A percentile compares a stretch with the other conserved stretches of the same genome.
Conservation (phyloP, 2,888 invertebrate genomes). For the Boloria selene region DNA sequence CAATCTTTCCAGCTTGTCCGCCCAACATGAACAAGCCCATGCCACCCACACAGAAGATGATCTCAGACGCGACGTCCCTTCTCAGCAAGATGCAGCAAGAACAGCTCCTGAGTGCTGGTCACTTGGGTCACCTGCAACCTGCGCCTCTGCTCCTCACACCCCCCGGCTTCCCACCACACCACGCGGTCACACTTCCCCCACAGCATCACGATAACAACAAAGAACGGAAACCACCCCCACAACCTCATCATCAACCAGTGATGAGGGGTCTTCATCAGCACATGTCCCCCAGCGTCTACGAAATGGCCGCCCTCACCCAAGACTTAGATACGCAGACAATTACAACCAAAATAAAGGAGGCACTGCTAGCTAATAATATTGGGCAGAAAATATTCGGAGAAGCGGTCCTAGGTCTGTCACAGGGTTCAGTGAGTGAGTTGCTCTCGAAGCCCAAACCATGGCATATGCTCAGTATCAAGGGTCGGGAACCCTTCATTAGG, state of each 20-base stretch:
- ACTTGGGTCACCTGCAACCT: constrained; percentile 78
- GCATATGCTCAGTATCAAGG: constrained; percentile 99
- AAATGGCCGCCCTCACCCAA: constrained; percentile 97
- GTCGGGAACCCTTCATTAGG: constrained; percentile 96
- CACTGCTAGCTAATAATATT: constrained; percentile 97
- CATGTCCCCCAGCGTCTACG: constrained; percentile 97
- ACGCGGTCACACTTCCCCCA: constrained; percentile 86
- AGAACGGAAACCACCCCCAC: constrained; percentile 79
- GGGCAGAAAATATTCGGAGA: constrained; percentile 99
- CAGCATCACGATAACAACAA: constrained; percentile 81
- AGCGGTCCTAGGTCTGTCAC: constrained; percentile 96
- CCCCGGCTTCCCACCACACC: constrained; percentile 89
- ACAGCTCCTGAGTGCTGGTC: constrained; percentile 82
- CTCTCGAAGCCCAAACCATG: constrained; percentile 99
- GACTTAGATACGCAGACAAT: constrained; percentile 98
- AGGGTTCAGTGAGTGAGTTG: constrained; percentile 98
- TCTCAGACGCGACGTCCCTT: constrained; percentile 86
- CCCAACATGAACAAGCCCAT: constrained; percentile 87
- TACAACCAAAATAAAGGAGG: constrained; percentile 98
- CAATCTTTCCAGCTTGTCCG: constrained; percentile 82
- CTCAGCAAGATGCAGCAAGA: constrained; percentile 88
- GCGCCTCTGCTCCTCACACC: constrained; percentile 88
- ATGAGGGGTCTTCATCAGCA: constrained; percentile 91
- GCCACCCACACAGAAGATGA: constrained; percentile 90
- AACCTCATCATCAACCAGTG: constrained; percentile 84